phyloP scores from a whole-genome alignment of 2,113 vertebrate species.

The Heteronetta atricapilla region DNA sequence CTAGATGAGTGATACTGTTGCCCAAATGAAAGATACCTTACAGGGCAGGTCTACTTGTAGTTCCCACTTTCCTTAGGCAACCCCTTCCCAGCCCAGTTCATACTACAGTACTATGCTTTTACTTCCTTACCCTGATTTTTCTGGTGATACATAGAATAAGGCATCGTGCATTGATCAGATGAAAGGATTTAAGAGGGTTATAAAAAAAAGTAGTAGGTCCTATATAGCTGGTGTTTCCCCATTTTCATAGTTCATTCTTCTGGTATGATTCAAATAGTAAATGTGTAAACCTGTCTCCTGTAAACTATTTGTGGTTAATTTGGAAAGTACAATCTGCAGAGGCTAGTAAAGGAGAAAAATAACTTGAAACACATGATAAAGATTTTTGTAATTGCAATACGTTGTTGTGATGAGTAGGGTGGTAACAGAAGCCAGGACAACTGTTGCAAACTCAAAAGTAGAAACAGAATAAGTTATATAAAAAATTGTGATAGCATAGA shows the following conservation, averaged over 20 bases:
- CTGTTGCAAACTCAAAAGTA: neutral
- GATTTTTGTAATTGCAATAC: neutral
- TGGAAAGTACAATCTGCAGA: neutral
- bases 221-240: neutral
- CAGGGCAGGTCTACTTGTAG: neutral
- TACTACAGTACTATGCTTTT: neutral
- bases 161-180: neutral
- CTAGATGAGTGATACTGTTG: neutral
- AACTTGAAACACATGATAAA: neutral
- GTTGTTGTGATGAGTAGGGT: neutral
- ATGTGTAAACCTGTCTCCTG: neutral
- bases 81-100: neutral
- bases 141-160: fast-evolving
- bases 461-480: neutral
- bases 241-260: neutral
- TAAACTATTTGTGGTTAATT: neutral
- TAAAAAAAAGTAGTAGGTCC: neutral
- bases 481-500: neutral
- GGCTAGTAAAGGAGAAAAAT: neutral
- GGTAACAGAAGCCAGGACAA: neutral
- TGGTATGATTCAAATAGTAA: neutral
- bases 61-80: neutral
- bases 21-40: neutral
- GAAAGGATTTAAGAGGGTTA: neutral
- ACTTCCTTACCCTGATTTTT: neutral